Base-by-base conservation (phyloP, 2,888 invertebrate genomes). In the Brachyopa scutellaris region DNA sequence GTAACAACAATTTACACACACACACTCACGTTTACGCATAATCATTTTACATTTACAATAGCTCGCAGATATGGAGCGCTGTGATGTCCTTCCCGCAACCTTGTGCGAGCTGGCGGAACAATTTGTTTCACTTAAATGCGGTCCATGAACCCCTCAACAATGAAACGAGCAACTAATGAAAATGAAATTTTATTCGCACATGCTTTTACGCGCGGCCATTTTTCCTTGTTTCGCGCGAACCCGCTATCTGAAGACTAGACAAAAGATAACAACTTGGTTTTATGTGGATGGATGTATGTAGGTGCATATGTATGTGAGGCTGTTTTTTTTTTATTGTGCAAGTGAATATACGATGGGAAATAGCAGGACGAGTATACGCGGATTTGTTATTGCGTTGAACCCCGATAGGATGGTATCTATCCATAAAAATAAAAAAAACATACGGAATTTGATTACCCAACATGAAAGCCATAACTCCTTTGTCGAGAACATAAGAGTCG, bases 71-170 rank as follows among this genome's bases (percentile, higher is more conserved):
- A 26, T 5, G 4, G 4, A 5, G 26, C 6, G 26, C 6, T 66
- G 47, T 42, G 72, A 42, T 74, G 76, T 82, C 61, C 59, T 72
- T 82, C 66, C 45, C 40, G 51, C 77, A 61, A 49, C 53, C 49
- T 55, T 66, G 64, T 59, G 26, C n/a, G 33, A 73, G 45, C 42
- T 38, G 29, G 40, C 26, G 55, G 21, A 59, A 66, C 82, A 72
- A 82, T 82, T 82, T 77, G 82, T 82, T 82, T 82, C 70, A 82
- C 82, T 82, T 77, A 82, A 77, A 77, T 40, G 61, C 47, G 57
- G 70, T 70, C 69, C 69, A 59, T 53, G 70, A 76, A 47, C 31
- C 13, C 7, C 19, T 13, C 49, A 23, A 38, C 47, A 26, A 49
- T 49, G 40, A 36, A 40, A 45, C 66, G 40, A 33, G 42, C 29